These are phyloP conservation scores for Archivesica marissinica DNA, from an alignment of 1,140 invertebrate species.

Conservation along the genomic window DNA sequence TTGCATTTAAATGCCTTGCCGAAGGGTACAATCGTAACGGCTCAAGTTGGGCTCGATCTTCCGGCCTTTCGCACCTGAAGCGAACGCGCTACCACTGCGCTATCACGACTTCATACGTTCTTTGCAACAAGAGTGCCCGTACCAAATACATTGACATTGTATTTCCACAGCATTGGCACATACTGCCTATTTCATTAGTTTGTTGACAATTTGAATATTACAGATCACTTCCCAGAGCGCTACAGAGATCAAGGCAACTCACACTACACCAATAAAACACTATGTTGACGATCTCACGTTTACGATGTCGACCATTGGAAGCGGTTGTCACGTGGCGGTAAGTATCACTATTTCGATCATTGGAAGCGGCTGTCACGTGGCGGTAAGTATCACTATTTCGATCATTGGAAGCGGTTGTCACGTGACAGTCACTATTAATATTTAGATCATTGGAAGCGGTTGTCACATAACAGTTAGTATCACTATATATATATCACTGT, in stretches of 20 bases:
- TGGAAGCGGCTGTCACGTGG: not conserved
- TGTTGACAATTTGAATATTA: not conserved
- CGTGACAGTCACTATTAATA: not conserved
- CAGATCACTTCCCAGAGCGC: slow-evolving; percentile 3
- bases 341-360: slow-evolving; percentile 16
- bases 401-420: not conserved
- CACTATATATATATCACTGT: not conserved
- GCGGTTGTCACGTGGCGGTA: slow-evolving; percentile 79
- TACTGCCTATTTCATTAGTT: not conserved
- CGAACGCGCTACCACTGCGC: too few relatives aligned
- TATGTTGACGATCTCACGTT: slow-evolving; percentile 83
- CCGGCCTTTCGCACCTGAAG: too few relatives aligned
- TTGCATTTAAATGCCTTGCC: too few relatives aligned
- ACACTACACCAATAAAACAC: slow-evolving; percentile 79
- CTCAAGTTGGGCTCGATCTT: too few relatives aligned
- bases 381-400: not conserved
- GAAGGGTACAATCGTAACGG: too few relatives aligned
- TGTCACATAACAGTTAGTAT: not conserved
- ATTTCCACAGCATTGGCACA: not conserved
- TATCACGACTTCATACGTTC: not conserved
- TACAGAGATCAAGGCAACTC: slow-evolving; percentile 77
- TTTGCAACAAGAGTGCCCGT: not conserved
- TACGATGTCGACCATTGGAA: slow-evolving; percentile 70
- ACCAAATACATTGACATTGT: not conserved
- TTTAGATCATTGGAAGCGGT: not conserved